Conservation (phyloP, 2,888 invertebrate genomes). For the Willowsia nigromaculata region DNA sequence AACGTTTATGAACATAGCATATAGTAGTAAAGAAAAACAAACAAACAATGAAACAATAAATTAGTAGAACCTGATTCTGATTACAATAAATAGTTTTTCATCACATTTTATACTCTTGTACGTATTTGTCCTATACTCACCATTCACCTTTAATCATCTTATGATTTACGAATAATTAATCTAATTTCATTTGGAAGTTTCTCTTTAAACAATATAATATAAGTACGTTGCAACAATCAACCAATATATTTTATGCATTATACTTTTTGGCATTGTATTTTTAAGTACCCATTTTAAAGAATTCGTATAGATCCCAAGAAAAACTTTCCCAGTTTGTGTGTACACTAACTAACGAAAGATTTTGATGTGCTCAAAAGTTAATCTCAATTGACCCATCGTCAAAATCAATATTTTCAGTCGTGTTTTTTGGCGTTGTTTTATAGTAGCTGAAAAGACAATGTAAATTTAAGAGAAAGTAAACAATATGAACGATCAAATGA, state of each 20-base stretch:
- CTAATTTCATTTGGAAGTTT: background rate
- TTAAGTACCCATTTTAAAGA: background rate
- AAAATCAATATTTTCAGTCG: background rate
- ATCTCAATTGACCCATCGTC: background rate
- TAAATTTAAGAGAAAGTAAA: background rate
- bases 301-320: background rate
- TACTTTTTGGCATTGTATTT: background rate
- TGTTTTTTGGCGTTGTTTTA: background rate
- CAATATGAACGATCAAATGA: no score
- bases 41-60: no score
- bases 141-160: no score
- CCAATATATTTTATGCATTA: background rate
- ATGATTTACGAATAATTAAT: no score
- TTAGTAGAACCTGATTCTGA: background rate
- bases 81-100: background rate
- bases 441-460: background rate
- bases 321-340: background rate
- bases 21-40: background rate
- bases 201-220: background rate
- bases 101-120: conserved; percentile 10
- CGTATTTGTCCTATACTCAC: background rate
- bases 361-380: no score
- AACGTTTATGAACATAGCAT: background rate
- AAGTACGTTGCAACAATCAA: background rate
- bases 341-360: background rate